A percentile compares a stretch with the other conserved stretches of the same genome.
phyloP scores from a whole-genome alignment of 2,888 invertebrate genomes.

The Drosophila rubida region DNA sequence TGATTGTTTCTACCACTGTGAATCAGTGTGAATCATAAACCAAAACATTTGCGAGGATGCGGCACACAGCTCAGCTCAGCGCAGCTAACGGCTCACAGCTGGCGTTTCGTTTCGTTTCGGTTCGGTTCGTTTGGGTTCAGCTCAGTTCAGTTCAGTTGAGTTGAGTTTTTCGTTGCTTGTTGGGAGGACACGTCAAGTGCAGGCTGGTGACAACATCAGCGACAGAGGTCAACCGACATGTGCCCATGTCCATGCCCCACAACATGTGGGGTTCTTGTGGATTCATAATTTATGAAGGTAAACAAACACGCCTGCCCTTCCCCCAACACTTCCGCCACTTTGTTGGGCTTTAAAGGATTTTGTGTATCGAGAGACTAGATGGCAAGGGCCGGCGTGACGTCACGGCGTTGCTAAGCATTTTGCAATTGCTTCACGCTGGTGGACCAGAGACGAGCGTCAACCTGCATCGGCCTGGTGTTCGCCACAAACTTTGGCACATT shows the following conservation, averaged over 20 bases:
- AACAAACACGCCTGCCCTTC: conserved; percentile 69
- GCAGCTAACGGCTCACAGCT: conserved; percentile 37
- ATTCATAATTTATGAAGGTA: conserved; percentile 81
- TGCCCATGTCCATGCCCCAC: conserved; percentile 28
- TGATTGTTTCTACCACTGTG: background rate
- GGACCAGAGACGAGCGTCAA: conserved; percentile 36
- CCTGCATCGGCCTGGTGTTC: conserved; percentile 41
- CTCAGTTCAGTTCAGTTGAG: conserved; percentile 7
- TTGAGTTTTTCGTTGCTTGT: conserved; percentile 23
- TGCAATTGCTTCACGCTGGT: conserved; percentile 22
- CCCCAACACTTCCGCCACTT: conserved; percentile 8
- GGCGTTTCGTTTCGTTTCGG: conserved; percentile 31
- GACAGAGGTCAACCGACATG: conserved; percentile 63
- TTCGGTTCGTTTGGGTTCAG: conserved; percentile 25
- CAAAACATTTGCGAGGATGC: conserved; percentile 29
- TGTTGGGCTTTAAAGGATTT: conserved; percentile 57
- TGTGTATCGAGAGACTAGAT: background rate
- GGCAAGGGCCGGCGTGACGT: background rate
- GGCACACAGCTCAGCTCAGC: conserved; percentile 20
- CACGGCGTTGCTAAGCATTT: conserved; percentile 34
- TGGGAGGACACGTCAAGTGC: conserved; percentile 38
- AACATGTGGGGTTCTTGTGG: conserved; percentile 51
- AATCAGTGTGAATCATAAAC: conserved; percentile 41
- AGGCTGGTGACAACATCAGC: conserved; percentile 52
- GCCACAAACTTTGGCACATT: conserved; percentile 52